Percentiles rank a stretch among this genome's conserved stretches.
Conservation (phyloP, 2,113 vertebrate species). For the Aspiorhynchus laticeps region DNA sequence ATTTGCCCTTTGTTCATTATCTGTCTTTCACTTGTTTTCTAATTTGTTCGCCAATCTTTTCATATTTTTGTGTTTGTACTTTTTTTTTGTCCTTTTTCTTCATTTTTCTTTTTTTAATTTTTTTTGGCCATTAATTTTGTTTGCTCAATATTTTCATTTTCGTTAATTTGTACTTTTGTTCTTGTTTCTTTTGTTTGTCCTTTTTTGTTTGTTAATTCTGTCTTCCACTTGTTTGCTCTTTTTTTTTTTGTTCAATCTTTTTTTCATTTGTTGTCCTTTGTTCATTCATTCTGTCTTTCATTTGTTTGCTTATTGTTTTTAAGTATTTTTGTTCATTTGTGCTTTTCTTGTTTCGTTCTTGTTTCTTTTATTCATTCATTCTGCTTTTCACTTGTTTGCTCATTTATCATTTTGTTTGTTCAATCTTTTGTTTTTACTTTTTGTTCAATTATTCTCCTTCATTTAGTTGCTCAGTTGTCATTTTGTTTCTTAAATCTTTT, state of each 20-base stretch:
- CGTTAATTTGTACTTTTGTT: background rate
- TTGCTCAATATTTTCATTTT: background rate
- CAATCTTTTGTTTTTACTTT: too few species aligned
- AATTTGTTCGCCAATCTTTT: too few species aligned
- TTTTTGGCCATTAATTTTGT: too few species aligned
- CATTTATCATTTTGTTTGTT: too few species aligned
- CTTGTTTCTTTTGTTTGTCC: background rate
- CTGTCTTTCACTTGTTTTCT: background rate
- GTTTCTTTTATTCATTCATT: too few species aligned
- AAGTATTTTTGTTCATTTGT: background rate
- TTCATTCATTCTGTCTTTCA: slow-evolving; percentile 20
- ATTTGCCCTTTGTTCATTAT: background rate
- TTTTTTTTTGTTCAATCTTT: too few species aligned
- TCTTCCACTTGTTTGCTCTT: too few species aligned
- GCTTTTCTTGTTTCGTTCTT: background rate
- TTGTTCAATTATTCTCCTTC: background rate
- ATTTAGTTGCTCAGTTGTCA: background rate
- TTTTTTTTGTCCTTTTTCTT: too few species aligned
- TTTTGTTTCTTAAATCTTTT: background rate
- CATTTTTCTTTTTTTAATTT: too few species aligned
- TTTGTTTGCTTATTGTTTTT: background rate
- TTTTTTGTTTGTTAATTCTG: background rate
- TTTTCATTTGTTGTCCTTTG: background rate
- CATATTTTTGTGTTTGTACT: background rate
- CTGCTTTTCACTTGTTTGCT: too few species aligned